These are phyloP conservation scores for Sesia apiformis DNA, from an alignment of 2,888 invertebrate genomes.

Conservation along the genomic window DNA sequence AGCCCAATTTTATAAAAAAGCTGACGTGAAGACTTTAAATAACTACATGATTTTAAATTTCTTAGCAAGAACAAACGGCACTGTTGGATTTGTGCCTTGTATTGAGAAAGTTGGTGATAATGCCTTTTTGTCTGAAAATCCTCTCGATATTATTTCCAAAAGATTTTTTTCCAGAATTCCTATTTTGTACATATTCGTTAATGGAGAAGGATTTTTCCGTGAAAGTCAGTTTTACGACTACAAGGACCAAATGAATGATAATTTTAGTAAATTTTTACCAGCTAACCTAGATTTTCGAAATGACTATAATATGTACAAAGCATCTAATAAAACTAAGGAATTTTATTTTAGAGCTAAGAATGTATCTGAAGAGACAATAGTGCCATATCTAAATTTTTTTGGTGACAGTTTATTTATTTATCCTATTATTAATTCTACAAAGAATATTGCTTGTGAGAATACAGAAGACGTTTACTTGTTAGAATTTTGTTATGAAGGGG, in stretches of 20 bases:
- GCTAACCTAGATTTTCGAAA: background rate
- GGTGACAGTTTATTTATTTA: background rate
- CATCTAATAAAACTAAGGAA: background rate
- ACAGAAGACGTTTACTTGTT: background rate
- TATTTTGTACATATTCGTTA: background rate
- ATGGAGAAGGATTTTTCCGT: background rate
- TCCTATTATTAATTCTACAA: background rate
- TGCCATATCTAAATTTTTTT: background rate
- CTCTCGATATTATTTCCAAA: background rate
- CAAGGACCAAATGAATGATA: background rate
- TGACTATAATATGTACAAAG: background rate
- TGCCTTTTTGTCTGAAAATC: background rate
- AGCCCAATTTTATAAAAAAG: background rate
- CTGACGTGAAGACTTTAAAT: background rate
- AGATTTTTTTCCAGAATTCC: background rate
- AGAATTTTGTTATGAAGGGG: background rate
- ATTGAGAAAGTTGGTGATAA: background rate
- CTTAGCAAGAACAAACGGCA: background rate
- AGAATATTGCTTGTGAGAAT: background rate
- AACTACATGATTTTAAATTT: background rate
- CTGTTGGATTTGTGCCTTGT: background rate
- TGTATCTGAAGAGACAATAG: background rate
- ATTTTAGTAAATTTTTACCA: background rate
- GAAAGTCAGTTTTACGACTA: background rate
- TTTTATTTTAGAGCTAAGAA: background rate